Conservation (phyloP, 2,113 vertebrate genomes). For the Pitta sordida region DNA sequence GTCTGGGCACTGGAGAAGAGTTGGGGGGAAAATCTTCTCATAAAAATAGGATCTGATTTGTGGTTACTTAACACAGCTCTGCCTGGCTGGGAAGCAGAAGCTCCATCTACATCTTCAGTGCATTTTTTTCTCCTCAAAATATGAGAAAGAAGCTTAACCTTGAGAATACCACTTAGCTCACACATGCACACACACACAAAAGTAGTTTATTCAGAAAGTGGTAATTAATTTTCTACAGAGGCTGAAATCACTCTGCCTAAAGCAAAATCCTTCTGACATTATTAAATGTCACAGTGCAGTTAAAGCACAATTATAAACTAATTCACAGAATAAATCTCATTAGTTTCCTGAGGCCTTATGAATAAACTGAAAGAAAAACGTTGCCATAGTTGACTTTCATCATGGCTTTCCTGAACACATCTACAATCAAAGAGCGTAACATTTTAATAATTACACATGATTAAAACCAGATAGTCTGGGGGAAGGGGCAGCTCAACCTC, state of each 20-base stretch:
- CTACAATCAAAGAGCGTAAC: constrained; percentile 7
- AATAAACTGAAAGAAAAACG: constrained; percentile 66
- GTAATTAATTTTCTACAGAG: constrained; percentile 71
- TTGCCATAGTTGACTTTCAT: constrained; percentile 57
- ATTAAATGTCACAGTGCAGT: constrained; percentile 76
- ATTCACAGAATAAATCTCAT: constrained; percentile 78
- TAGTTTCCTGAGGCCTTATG: constrained; percentile 67
- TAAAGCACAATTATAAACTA: constrained; percentile 79
- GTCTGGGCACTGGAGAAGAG: neutral
- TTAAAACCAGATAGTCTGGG: neutral
- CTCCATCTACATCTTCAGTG: neutral
- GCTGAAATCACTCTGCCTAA: constrained; percentile 70
- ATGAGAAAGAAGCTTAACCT: constrained; percentile 67
- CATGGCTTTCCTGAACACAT: constrained; percentile 35
- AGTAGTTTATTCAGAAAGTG: constrained; percentile 55
- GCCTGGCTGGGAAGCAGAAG: neutral
- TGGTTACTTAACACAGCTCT: neutral
- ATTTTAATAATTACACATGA: constrained; percentile 54
- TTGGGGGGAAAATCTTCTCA: neutral
- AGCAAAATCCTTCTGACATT: constrained; percentile 78
- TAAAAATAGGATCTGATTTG: neutral
- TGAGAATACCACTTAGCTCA: constrained; percentile 57
- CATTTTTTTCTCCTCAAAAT: neutral
- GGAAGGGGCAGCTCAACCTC: neutral
- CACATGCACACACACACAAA: neutral